Percentiles rank a stretch among this genome's conserved stretches.
phyloP scores from a whole-genome alignment of 2,113 vertebrate species.

The Antigone vipio region DNA sequence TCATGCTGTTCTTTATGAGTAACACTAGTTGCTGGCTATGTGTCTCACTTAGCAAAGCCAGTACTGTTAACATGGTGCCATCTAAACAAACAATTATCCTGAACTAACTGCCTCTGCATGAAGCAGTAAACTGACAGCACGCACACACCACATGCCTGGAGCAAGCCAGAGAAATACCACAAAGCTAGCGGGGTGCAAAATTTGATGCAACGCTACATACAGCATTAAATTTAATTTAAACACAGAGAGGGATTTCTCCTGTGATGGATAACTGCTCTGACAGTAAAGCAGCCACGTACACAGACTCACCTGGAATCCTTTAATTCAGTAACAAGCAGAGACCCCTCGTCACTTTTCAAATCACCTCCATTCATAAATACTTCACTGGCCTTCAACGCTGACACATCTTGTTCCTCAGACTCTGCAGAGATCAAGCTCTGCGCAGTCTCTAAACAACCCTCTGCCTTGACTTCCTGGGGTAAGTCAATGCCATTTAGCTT shows the following conservation, averaged over 20 bases:
- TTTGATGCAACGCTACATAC: not conserved
- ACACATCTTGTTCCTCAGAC: not conserved
- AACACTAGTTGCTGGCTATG: not conserved
- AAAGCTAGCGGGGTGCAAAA: not conserved
- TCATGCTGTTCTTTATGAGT: not conserved
- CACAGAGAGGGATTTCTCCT: not conserved
- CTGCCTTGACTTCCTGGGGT: not conserved
- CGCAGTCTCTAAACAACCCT: not conserved
- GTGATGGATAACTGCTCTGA: not conserved
- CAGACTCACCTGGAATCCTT: slow-evolving; percentile 72
- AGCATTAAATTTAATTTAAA: not conserved
- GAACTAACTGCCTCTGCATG: not conserved
- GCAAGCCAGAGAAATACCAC: not conserved
- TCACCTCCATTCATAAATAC: slow-evolving; percentile 73
- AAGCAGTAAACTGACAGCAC: not conserved
- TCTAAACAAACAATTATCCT: not conserved
- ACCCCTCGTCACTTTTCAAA: slow-evolving; percentile 64
- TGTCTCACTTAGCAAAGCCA: not conserved
- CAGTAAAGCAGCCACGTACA: not conserved
- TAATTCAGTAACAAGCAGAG: slow-evolving; percentile 49
- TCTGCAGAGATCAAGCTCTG: not conserved
- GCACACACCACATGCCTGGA: not conserved
- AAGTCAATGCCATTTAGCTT: slow-evolving; percentile 18
- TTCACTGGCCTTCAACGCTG: not conserved
- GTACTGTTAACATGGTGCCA: not conserved